Base-by-base conservation (phyloP, 2,113 vertebrate species). In the Aythya baeri region DNA sequence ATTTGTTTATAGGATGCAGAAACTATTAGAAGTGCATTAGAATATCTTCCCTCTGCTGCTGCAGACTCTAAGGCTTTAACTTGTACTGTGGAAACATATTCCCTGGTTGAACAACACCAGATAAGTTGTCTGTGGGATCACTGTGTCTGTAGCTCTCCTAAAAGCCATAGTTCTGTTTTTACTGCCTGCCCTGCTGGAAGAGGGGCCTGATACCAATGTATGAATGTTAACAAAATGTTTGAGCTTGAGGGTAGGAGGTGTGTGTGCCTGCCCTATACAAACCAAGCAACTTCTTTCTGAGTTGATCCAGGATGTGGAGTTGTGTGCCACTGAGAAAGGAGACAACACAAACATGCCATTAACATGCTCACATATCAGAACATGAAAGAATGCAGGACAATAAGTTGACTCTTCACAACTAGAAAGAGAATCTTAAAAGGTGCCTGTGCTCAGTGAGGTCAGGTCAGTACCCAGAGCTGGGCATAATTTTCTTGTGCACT, bases 51-150 rank as follows among this genome's bases (percentile, higher is more conserved):
- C 8, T 65, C 52, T 78, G 57, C 52, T 61, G 73, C 67, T 73
- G 54, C 4, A n/a, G 62, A 49, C 49, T 73, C 3, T 0, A 65
- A 75, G 38, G 23, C 66, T 74, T 70, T 78, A 49, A 34, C 66
- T 66, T 0, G 0, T 50, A 11, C 52, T 31, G 38, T 1, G 1
- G 41, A 74, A 75, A 38, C 44, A n/a, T 2, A 22, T 70, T 61
- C 50, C 17, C 5, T 1, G 0, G 5, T 32, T 57, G 62, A 72
- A 71, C 17, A 16, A 16, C 32, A 72, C 52, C 61, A 66, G 41
- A 14, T 43, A 29, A 79, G 52, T 52, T 66, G 11, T 55, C 26
- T 58, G 23, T 86, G 62, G 34, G 9, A 55, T 83, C 12, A 16
- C 23, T 78, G 55, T 55, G 44, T 38, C 55, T 85, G 14, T 66